Evolutionary conservation across 2,113 vertebrate species (phyloP), one percentile per base, ranked within the genome.

Genomic region (Daphoenositta chrysoptera): DNA sequence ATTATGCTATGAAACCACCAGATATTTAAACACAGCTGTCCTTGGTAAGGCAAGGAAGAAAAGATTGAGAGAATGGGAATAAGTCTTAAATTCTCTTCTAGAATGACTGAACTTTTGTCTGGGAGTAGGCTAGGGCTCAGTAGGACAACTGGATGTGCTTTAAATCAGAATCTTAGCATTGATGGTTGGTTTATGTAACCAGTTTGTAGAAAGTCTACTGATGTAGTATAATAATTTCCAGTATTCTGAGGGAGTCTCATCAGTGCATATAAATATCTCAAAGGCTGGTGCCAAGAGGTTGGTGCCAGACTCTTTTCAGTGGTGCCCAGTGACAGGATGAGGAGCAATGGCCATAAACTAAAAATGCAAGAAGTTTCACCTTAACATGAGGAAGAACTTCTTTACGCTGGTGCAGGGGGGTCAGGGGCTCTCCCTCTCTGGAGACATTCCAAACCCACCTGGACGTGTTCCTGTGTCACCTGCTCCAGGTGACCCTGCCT

Each of bases 101-200:
- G 53, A 42, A 14, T 0, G 23, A 7, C n/a, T 89, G 0, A 0
- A 0, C 33, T 87, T 83, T 73, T 6, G 0, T 91, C 44, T 80
- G 39, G 24, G 13, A n/a, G 10, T 28, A 14, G 73, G 50, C 45
- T 50, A 6, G 31, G 37, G 33, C 63, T 87, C 35, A 18, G 27
- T 27, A 6, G 30, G 26, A 21, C 37, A 51, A 47, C 28, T 58
- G 82, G 15, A 26, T 63, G 15, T 66, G 35, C 82, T 83, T 83
- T 44, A 58, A 86, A 45, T 77, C 7, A 51, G 47, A 35, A 35
- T 77, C 69, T 61, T 30, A 4, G 15, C 3, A 0, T 16, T 10
- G 27, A 13, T 39, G 27, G 10, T 66, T 8, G 4, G 12, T 27
- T 90, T 91, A 26, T 78, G 47, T 28, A 84, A 45, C 11, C 58